Evolutionary conservation across 2,888 invertebrate species (phyloP), one percentile per base, ranked within the genome.

Genomic region (Chymomyza caudatula): DNA sequence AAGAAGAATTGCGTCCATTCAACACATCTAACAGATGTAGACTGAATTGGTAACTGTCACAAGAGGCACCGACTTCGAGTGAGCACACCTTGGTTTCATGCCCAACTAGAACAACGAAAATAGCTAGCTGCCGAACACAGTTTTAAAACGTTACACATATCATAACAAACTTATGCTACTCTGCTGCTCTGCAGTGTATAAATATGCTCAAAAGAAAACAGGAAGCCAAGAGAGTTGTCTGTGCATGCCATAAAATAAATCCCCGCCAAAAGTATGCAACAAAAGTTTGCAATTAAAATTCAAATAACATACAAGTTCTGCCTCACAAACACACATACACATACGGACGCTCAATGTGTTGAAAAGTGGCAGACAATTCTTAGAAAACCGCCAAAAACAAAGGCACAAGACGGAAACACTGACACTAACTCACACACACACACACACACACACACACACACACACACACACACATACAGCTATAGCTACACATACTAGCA

Each of bases 261-360:
- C 73, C 71, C 69, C 66, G 74, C 69, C 63, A 66, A 83, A 83
- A 76, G 77, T 78, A 76, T 80, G 81, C 81, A 83, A 76, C 73
- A 77, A 73, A 81, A 76, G 75, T 80, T 74, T 87, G 82, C 82
- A 86, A 86, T 86, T 86, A 82, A 86, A 85, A 86, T 87, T 82
- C 82, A 87, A 86, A 86, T 80, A 80, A 74, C 78, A 82, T 29
- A 15, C 17, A 29, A 15, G 13, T 20, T 51, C 19, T 51, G 17
- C 20, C 51, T 5, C 51, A 47, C 47, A 15, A 8, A 47, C 47
- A 17, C 8, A 17, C 15, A 22, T 65, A 67, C 71, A 60, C 63
- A 68, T 59, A 74, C 15, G 22, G 59, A 44, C 37, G 47, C 51
- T 54, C 62, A 49, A 13, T 1, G 70, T 70, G 73, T 65, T 76